phyloP scores from a whole-genome alignment of 2,797 vertebrate species.

The Dipus sagitta region DNA sequence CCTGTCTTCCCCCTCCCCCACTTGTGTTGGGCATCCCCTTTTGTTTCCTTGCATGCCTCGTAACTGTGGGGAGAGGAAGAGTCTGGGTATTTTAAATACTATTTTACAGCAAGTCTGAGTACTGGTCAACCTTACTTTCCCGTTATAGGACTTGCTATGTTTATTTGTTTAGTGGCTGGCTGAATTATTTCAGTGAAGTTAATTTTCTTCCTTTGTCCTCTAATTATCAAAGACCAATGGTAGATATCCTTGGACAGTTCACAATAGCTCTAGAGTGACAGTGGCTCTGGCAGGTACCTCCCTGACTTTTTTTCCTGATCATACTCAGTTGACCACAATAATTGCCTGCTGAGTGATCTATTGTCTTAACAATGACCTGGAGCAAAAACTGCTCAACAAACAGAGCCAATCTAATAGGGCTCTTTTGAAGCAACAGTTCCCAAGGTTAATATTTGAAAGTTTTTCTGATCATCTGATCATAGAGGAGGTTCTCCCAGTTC shows the following conservation, averaged over 20 bases:
- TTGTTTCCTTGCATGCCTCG: background rate
- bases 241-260: background rate
- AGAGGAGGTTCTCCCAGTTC: background rate
- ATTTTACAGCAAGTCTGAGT: background rate
- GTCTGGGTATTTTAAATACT: background rate
- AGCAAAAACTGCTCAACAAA: slow-evolving; percentile 10
- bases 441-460: slow-evolving; percentile 38
- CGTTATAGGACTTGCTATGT: background rate
- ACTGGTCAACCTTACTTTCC: background rate
- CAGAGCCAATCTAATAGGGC: slow-evolving; percentile 14
- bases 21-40: background rate
- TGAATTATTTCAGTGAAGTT: slow-evolving; percentile 36
- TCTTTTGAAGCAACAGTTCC: slow-evolving; percentile 33
- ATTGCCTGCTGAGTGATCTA: background rate
- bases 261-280: background rate
- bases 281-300: slow-evolving; percentile 3
- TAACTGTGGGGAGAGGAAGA: background rate
- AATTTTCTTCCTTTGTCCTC: background rate
- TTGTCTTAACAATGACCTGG: background rate
- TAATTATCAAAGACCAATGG: background rate
- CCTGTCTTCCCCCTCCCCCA: background rate
- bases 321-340: slow-evolving; percentile 21
- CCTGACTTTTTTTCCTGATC: slow-evolving; percentile 13
- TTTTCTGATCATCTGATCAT: background rate
- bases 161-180: slow-evolving; percentile 9